A percentile compares a stretch with the other conserved stretches of the same genome.
Conservation (phyloP, 2,888 invertebrate species). For the Metalampra italica region DNA sequence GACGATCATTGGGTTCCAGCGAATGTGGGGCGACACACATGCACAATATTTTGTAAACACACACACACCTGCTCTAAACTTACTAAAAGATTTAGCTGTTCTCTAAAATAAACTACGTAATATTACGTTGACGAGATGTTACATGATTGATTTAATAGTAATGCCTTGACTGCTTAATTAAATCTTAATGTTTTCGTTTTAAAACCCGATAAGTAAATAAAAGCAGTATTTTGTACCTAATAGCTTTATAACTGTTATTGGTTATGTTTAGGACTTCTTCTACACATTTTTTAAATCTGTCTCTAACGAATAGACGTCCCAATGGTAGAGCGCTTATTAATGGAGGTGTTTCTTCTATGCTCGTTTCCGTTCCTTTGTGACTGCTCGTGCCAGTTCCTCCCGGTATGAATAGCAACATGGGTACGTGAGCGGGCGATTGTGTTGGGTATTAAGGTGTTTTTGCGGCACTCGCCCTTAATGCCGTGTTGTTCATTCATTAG, state of each 20-base stretch:
- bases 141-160: no score
- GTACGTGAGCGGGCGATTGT: conserved; percentile 57
- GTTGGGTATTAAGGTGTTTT: conserved; percentile 49
- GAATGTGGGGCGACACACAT: conserved; percentile 4
- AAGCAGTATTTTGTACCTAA: no score
- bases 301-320: neutral
- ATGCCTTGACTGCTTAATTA: no score
- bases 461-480: conserved; percentile 22
- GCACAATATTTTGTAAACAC: no score
- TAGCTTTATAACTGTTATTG: no score
- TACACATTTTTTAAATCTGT: neutral
- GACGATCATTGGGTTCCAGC: neutral
- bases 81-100: no score
- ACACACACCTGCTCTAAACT: no score
- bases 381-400: conserved; percentile 48
- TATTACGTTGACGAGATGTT: no score
- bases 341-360: conserved; percentile 56
- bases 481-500: conserved; percentile 12
- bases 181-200: no score
- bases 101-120: no score
- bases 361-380: conserved; percentile 55
- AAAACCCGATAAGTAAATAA: no score
- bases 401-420: conserved; percentile 44
- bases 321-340: conserved; percentile 53
- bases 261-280: no score